Conservation (phyloP, 1,140 invertebrate species). For the fruit fly (Drosophila melanogaster) region DNA sequence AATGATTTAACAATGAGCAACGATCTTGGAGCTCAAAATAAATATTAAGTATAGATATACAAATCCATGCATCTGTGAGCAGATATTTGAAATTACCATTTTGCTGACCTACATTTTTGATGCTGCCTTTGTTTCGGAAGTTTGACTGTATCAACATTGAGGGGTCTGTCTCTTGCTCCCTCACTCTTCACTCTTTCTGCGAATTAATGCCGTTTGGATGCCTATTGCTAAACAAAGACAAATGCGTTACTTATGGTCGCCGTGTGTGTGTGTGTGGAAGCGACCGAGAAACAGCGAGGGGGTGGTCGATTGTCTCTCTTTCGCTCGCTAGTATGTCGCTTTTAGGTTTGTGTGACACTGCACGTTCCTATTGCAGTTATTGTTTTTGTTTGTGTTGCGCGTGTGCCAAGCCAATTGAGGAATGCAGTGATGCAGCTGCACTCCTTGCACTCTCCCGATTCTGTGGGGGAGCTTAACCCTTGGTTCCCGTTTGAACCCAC, state of each 20-base stretch:
- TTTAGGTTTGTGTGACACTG: conserved; percentile 56
- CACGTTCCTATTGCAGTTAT: conserved; percentile 52
- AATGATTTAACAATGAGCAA: too few species aligned
- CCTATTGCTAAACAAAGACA: conserved; percentile 70
- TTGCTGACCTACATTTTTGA: not conserved
- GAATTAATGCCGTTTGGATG: conserved; percentile 37
- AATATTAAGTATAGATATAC: too few species aligned
- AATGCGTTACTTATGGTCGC: conserved; percentile 55
- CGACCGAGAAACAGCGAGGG: conserved; percentile 4
- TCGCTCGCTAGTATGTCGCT: conserved; percentile 6
- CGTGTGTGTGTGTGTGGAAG: not conserved
- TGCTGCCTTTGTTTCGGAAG: not conserved
- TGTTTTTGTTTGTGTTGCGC: conserved; percentile 51
- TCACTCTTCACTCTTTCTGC: conserved; percentile 4
- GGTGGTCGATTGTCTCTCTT: conserved; percentile 7
- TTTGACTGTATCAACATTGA: conserved; percentile 56
- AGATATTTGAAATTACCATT: not conserved
- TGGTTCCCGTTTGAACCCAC: not conserved
- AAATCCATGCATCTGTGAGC: too few species aligned
- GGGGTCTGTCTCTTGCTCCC: conserved; percentile 1
- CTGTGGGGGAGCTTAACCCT: conserved; percentile 34
- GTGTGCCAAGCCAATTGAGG: conserved; percentile 75
- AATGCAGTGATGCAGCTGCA: conserved; percentile 53
- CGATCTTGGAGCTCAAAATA: too few species aligned
- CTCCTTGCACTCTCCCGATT: conserved; percentile 15